A percentile compares a stretch with the other conserved stretches of the same genome.
These are phyloP conservation scores for Xenops minutus DNA, from an alignment of 2,797 vertebrate genomes.

Conservation along the genomic window DNA sequence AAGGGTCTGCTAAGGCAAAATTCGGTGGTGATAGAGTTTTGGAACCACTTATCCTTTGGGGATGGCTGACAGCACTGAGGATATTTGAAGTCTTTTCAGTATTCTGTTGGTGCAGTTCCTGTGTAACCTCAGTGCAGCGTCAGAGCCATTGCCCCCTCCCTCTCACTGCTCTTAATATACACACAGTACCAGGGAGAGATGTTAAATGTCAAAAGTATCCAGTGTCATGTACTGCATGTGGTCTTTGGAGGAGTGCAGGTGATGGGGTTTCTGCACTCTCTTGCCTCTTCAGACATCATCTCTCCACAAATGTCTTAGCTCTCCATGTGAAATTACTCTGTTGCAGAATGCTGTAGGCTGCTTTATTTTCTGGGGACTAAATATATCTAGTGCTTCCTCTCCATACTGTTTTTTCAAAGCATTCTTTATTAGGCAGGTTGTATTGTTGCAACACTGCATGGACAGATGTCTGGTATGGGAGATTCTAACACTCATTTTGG, in stretches of 20 bases:
- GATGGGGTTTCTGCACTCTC: neutral
- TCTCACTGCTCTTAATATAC: neutral
- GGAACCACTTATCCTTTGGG: neutral
- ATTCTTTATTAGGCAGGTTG: neutral
- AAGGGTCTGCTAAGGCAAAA: neutral
- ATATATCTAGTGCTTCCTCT: neutral
- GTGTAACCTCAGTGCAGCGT: rapidly evolving
- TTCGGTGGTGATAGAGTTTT: neutral
- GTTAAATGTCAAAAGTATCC: slow-evolving; percentile 61
- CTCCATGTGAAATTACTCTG: neutral
- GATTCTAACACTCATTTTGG: neutral
- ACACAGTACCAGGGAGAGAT: neutral
- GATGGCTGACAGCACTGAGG: neutral
- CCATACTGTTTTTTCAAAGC: neutral
- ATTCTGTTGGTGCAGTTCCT: neutral
- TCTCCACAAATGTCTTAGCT: neutral
- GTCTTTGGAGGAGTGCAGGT: neutral
- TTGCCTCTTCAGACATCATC: neutral
- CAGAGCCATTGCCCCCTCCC: neutral
- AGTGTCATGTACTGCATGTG: neutral
- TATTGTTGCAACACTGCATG: neutral
- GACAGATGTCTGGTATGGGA: neutral
- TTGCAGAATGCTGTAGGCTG: neutral
- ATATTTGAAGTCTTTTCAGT: neutral
- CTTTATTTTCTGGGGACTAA: neutral